Evolutionary conservation across 2,888 invertebrate species (phyloP).

Genomic region (Amiota communis): DNA sequence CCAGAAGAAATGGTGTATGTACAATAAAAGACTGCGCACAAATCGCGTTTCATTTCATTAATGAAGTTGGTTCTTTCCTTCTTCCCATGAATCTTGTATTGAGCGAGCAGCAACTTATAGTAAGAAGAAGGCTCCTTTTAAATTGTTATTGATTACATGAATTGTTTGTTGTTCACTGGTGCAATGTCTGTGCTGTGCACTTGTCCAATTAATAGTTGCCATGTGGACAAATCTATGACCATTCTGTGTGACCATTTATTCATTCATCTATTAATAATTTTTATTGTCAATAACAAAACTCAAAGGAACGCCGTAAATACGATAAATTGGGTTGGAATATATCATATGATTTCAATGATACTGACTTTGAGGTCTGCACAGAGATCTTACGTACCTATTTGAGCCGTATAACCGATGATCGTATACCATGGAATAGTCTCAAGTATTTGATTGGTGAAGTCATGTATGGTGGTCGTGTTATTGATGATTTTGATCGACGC

Average conservation of each 20-base stretch:
- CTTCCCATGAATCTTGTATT: neutral
- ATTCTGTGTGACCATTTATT: neutral
- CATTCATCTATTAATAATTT: conserved; percentile 12
- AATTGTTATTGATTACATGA: conserved; percentile 59
- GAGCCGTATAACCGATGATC: conserved; percentile 77
- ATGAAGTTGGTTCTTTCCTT: conserved; percentile 18
- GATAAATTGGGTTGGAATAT: conserved; percentile 97
- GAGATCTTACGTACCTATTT: conserved; percentile 90
- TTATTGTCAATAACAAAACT: neutral
- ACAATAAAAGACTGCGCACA: too few relatives aligned
- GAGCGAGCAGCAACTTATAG: neutral
- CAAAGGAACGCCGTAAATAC: conserved; percentile 90
- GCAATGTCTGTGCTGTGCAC: conserved; percentile 21
- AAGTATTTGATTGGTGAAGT: conserved; percentile 95
- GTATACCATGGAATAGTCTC: conserved; percentile 91
- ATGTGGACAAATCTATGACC: neutral
- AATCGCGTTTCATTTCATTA: conserved; percentile 30
- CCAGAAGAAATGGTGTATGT: too few relatives aligned
- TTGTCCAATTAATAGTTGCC: neutral
- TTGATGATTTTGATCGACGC: conserved; percentile 91
- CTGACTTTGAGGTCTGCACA: conserved; percentile 91
- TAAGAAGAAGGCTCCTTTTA: conserved; percentile 28
- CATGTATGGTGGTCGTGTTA: conserved; percentile 95
- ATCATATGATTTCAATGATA: conserved; percentile 93
- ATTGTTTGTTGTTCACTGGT: conserved; percentile 6